These are phyloP conservation scores for Dipus sagitta DNA, from an alignment of 2,797 vertebrate species.

Conservation along the genomic window DNA sequence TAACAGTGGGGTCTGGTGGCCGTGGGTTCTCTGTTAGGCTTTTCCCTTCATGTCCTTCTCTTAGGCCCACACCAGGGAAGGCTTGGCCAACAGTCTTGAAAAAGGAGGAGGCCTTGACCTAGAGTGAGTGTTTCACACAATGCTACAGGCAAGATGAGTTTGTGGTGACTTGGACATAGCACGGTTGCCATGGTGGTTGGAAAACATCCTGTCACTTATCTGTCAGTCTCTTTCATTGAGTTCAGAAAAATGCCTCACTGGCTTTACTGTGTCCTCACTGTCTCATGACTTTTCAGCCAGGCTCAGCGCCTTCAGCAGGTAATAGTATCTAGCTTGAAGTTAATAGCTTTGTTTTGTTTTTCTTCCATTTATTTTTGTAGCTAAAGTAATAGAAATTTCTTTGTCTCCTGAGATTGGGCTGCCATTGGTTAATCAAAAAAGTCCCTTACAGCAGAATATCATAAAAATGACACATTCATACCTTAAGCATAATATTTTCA, in stretches of 20 bases:
- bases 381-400: slow-evolving; percentile 30
- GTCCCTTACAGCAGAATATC: slow-evolving; percentile 30
- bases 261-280: neutral
- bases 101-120: neutral
- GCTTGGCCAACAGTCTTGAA: neutral
- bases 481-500: slow-evolving; percentile 55
- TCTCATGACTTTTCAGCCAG: neutral
- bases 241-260: neutral
- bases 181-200: neutral
- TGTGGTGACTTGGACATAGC: neutral
- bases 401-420: slow-evolving; percentile 19
- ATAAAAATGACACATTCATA: slow-evolving; percentile 36
- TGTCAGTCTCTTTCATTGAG: slow-evolving; percentile 12
- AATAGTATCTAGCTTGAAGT: slow-evolving; percentile 50
- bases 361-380: slow-evolving; percentile 64
- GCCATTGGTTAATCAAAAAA: slow-evolving; percentile 39
- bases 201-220: neutral
- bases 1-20: neutral
- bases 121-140: neutral
- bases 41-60: neutral
- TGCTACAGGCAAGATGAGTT: neutral
- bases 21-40: neutral
- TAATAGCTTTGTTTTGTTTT: slow-evolving; percentile 44
- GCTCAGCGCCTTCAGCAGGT: neutral
- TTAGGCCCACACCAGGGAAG: neutral